Evolutionary conservation across 2,888 invertebrate genomes (phyloP), one percentile per base, ranked within the genome.

Genomic region (Clivina fossor): DNA sequence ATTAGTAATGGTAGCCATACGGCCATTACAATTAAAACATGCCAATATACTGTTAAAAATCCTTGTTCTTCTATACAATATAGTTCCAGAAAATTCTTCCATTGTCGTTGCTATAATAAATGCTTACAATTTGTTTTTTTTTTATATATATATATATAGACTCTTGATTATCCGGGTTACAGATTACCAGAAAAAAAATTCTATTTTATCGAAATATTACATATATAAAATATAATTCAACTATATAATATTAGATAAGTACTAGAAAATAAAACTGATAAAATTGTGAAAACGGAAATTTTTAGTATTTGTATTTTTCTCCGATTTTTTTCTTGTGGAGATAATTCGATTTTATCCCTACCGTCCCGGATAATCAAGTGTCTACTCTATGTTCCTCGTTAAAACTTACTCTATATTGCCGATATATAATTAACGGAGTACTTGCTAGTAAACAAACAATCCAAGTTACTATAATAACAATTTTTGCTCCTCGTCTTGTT

Each of bases 1-100:
- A 88, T 76, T 0, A 80, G 75, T 18, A 90, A 72, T 0, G 92
- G 92, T 13, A 90, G 68, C 85, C 90, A 90, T 1, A 91, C 90
- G 15, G 90, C 71, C 4, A 89, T 78, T 0, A 85, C 80, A 15
- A 88, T 78, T 2, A 90, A 79, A 19, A 89, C 82, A 62, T 89
- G 85, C 87, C 90, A 92, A 67, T 91, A 93, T 26, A 85, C 79
- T 38, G 83, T 80, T 49, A 85, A 71, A 9, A 86, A 70, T 1
- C 75, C 63, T 0, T 78, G 71, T 59, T 88, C 80, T 72, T 92
- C 91, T 1, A 79, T 80, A 67, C 92, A 92, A 69, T 81, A 91
- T 22, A 77, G 81, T 74, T 92, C 92, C 7, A 82, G 68, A 65
- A 88, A 85, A 68, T 92, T 80, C 47, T 79, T 72, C 92, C 92